These are phyloP conservation scores for Botia kubotai DNA, from an alignment of 2,797 vertebrate species.

Conservation along the genomic window DNA sequence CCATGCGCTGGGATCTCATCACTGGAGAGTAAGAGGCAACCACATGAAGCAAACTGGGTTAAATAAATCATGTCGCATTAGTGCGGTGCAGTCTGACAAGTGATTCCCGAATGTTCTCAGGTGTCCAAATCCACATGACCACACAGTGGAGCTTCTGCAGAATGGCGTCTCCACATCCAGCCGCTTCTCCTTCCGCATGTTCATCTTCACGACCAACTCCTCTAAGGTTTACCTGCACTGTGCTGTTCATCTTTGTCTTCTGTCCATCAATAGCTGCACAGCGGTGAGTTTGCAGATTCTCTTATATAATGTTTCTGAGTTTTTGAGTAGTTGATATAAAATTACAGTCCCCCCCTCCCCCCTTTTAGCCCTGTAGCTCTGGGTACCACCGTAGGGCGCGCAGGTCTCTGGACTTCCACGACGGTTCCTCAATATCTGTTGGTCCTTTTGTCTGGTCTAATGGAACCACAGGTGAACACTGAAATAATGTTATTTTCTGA, in stretches of 20 bases:
- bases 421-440: constrained; percentile 55
- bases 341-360: no score
- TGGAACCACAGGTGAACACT: constrained; percentile 3
- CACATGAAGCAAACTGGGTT: no score
- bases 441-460: constrained; percentile 54
- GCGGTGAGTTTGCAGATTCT: no score
- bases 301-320: no score
- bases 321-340: no score
- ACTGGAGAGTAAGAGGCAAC: constrained; percentile 60
- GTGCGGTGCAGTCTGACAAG: no score
- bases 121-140: constrained; percentile 32
- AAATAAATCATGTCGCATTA: no score
- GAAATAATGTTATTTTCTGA: neutral
- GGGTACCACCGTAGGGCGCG: neutral
- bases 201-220: constrained; percentile 15
- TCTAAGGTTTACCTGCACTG: constrained; percentile 39
- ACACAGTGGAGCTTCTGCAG: constrained; percentile 31
- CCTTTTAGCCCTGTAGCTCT: constrained; percentile 64
- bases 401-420: constrained; percentile 53
- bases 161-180: constrained; percentile 19
- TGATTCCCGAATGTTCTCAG: neutral
- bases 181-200: constrained; percentile 42
- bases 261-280: neutral
- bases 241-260: constrained; percentile 23
- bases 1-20: constrained; percentile 71